Evolutionary conservation across 2,888 invertebrate genomes (phyloP).

Genomic region (Philaethria dido): DNA sequence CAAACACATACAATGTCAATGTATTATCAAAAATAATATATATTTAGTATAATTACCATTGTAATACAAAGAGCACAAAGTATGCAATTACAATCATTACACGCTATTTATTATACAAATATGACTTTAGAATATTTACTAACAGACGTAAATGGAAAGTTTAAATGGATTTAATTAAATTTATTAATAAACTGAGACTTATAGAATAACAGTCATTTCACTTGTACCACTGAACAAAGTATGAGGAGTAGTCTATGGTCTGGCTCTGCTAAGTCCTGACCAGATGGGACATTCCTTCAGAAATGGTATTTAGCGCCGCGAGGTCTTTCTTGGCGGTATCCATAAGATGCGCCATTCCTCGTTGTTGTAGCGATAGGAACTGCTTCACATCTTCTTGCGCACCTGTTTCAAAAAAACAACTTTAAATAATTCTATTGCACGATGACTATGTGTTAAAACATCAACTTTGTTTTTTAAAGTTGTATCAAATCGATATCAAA

Average conservation of each 20-base stretch:
- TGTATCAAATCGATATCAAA: too few species aligned
- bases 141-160: background rate
- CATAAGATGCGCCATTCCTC: slow-evolving; percentile 93
- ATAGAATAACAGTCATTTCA: slow-evolving; percentile 18
- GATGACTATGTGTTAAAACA: too few species aligned
- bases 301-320: slow-evolving; percentile 89
- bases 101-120: slow-evolving; percentile 11
- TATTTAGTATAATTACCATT: slow-evolving; percentile 5
- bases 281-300: slow-evolving; percentile 89
- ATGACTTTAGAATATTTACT: slow-evolving; percentile 5
- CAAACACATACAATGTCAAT: slow-evolving; percentile 8
- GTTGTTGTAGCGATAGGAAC: slow-evolving; percentile 93
- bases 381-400: slow-evolving; percentile 89
- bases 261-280: slow-evolving; percentile 60
- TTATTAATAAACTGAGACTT: background rate
- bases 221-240: slow-evolving; percentile 35
- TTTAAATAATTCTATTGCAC: too few species aligned
- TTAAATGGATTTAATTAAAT: slow-evolving; percentile 2
- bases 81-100: slow-evolving; percentile 13
- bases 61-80: background rate
- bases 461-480: too few species aligned
- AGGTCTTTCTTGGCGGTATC: slow-evolving; percentile 92
- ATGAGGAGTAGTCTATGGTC: slow-evolving; percentile 24
- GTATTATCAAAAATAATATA: slow-evolving; percentile 25
- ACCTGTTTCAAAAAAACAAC: slow-evolving; percentile 56